phyloP scores from a whole-genome alignment of 2,113 vertebrate genomes.

The Calyptommatus sinebrachiatus region DNA sequence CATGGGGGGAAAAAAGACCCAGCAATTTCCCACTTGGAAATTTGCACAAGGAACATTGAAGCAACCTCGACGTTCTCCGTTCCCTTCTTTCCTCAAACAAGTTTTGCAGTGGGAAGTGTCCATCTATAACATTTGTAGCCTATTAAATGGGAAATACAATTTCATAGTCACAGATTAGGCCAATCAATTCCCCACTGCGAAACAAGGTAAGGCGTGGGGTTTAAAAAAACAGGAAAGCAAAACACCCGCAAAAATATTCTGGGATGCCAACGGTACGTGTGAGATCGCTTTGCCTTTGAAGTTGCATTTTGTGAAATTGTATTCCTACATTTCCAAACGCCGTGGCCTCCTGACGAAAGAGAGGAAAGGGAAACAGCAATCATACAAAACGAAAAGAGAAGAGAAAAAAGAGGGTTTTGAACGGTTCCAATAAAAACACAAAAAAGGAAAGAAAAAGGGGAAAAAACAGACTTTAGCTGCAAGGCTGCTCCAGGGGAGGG shows the following conservation, averaged over 20 bases:
- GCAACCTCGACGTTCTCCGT: slow-evolving; percentile 29
- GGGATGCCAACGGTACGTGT: slow-evolving; percentile 26
- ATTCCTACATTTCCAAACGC: no score
- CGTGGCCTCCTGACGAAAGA: no score
- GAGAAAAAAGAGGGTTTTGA: no score
- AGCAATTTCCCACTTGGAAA: background rate
- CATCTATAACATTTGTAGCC: slow-evolving; percentile 63
- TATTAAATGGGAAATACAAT: slow-evolving; percentile 72
- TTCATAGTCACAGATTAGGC: slow-evolving; percentile 71
- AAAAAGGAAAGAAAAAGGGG: no score
- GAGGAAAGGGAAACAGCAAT: no score
- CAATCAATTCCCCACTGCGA: slow-evolving; percentile 55
- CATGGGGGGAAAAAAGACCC: no score
- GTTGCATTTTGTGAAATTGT: no score
- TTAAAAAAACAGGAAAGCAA: background rate
- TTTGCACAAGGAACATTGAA: background rate
- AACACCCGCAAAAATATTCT: slow-evolving; percentile 32
- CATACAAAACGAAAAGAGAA: no score
- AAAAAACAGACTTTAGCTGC: no score
- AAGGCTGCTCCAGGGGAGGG: no score
- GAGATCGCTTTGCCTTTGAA: slow-evolving; percentile 29
- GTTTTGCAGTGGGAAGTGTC: slow-evolving; percentile 37
- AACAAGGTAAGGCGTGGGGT: slow-evolving; percentile 15
- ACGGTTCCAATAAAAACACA: no score
- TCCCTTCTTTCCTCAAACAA: slow-evolving; percentile 13